Base-by-base conservation (phyloP, 2,797 vertebrate species). In the Muraenolepis orangiensis region DNA sequence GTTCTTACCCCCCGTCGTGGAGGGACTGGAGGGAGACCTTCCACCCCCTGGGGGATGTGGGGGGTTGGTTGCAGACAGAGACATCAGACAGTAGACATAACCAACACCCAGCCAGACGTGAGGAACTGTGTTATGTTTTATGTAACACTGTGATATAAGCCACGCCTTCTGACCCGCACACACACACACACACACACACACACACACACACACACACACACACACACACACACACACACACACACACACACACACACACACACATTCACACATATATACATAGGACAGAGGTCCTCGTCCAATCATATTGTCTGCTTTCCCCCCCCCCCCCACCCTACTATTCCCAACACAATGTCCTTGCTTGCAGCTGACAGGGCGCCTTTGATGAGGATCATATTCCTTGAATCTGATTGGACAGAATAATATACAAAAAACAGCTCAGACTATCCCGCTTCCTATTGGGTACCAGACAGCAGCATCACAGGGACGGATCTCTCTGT, bases 341-440 rank as follows among this genome's bases (percentile, higher is more conserved):
- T 29, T 11, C n/a, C 29, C 8, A 51, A 38, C 32, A 72, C 66
- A 72, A 32, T 73, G 70, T 34, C 77, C 46, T 69, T 30, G 31
- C 76, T 1, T 1, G 20, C 71, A 64, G 70, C 69, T 42, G 73
- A 74, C 66, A 18, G 72, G 64, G 70, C 32, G n/a, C 81, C 78
- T 79, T 42, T 7, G 31, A 77, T n/a, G 64, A 30, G 46, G 71
- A 66, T 80, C 66, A 70, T 74, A 71, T 46, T 81, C 67, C 79
- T 74, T 31, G 51, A 12, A 26, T 80, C 77, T 82, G 14, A 87
- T 90, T 92, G 89, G 91, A 76, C 42, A 36, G 76, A 31, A 16
- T 26, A 75, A 32, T 71, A 85, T 80, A 81, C 73, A n/a, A 83
- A 20, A 30, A 69, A 5, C 2, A 14, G 64, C 23, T 29, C 64